A percentile compares a stretch with the other conserved stretches of the same genome.
Conservation (phyloP, 2,797 vertebrate species). For the Poecile montanus region DNA sequence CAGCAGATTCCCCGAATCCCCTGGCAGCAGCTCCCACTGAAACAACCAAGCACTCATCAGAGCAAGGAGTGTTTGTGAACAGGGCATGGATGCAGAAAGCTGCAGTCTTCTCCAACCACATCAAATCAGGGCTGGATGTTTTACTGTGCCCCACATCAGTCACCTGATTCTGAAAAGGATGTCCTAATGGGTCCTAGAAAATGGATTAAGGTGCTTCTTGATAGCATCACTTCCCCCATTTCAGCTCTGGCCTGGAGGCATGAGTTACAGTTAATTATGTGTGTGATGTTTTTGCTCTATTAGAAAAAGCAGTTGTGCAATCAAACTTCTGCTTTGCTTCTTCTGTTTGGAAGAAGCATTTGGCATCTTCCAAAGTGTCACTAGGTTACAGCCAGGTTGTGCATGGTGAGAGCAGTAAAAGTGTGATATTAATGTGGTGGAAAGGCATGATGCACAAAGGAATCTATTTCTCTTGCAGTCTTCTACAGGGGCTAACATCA, state of each 20-base stretch:
- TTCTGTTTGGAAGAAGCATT: neutral
- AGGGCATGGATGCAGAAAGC: neutral
- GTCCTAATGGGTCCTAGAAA: constrained; percentile 4
- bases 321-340: neutral
- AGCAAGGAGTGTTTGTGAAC: neutral
- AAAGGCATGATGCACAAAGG: neutral
- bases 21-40: neutral
- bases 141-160: neutral
- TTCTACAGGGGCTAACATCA: neutral
- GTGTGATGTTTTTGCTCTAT: neutral
- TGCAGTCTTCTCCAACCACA: neutral
- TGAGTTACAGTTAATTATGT: neutral
- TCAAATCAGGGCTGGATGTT: neutral
- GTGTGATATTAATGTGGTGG: neutral
- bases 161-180: neutral
- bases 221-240: neutral
- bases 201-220: constrained; percentile 7
- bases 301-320: neutral
- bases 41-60: neutral
- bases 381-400: neutral
- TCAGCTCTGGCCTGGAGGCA: neutral
- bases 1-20: neutral
- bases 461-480: neutral
- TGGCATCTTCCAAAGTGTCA: neutral
- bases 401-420: neutral